These are phyloP conservation scores for Ammospiza nelsoni DNA, from an alignment of 2,113 vertebrate species.

Conservation along the genomic window DNA sequence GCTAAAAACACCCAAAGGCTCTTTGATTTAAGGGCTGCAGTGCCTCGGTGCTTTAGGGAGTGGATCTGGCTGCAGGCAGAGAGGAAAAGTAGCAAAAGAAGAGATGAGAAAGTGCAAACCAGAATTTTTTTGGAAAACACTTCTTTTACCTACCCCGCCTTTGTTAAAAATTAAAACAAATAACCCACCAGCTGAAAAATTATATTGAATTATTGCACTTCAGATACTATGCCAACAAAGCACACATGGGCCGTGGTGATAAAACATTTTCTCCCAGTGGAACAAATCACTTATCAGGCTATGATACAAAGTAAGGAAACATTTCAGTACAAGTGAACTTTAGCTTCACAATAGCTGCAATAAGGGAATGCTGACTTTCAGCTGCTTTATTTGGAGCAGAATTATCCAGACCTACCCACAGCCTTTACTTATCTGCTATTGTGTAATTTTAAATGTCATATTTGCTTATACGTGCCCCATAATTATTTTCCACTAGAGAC, in stretches of 20 bases:
- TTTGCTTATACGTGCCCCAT: constrained; percentile 22
- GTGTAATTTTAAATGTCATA: constrained; percentile 55
- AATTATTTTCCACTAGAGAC: constrained; percentile 48
- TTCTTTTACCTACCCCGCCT: background rate
- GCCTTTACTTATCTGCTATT: constrained; percentile 46
- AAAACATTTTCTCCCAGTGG: constrained; percentile 53
- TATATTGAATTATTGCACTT: constrained; percentile 50
- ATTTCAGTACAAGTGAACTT: constrained; percentile 61
- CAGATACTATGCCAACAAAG: constrained; percentile 58
- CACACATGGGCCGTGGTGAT: constrained; percentile 52
- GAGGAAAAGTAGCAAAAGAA: background rate
- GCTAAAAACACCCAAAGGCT: background rate
- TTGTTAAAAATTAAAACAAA: constrained; percentile 58
- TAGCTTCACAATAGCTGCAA: constrained; percentile 22
- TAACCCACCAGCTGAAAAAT: constrained; percentile 54
- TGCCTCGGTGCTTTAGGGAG: background rate
- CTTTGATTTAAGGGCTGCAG: background rate
- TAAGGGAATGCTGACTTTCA: constrained; percentile 46
- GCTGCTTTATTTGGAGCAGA: constrained; percentile 55
- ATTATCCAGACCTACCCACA: constrained; percentile 29
- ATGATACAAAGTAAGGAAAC: constrained; percentile 64
- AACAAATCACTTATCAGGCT: constrained; percentile 59
- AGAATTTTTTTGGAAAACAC: constrained; percentile 3
- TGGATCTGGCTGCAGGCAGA: background rate
- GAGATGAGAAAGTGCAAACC: background rate